Evolutionary conservation across 2,113 vertebrate species (phyloP), one percentile per base, ranked within the genome.

Genomic region (Noturus placidus): DNA sequence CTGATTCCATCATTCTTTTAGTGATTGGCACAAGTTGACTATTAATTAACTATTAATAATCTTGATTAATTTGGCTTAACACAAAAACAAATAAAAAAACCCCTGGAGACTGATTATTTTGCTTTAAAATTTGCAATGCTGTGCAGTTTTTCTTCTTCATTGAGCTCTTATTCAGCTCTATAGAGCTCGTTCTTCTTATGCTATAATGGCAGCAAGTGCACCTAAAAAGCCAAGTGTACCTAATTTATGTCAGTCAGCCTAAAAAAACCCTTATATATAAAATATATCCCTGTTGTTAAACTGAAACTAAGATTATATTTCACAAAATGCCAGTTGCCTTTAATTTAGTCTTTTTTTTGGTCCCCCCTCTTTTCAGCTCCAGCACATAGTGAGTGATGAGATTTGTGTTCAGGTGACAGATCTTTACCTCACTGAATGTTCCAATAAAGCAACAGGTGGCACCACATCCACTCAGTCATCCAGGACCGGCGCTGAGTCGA

Each of bases 321-420:
- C 8, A 9, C 27, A 56, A 22, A 59, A n/a, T 78, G 25, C 6
- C 5, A 78, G 14, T 69, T 46, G 35, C 50, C 76, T 13, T 20
- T 20, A 54, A 57, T 83, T 76, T 88, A 5, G 38, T 42, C n/a
- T 30, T 79, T 77, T 61, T 15, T 77, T 61, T 15, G 17, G 59
- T 57, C 56, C 35, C 7, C 8, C 52, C 27, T 54, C 35, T 67
- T 46, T 72, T 86, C 94, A 99, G 98, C 97, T 99, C 76, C 98
- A 99, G 94, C 98, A 99, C 93, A 97, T 99, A 0, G 98, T 99
- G 89, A 98, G 97, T 0, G 98, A 99, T 3, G 98, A 99, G 86
- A 96, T 98, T 84, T 99, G 97, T 0, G 94, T 97, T 57, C 98
- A 98, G 89, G 97, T 99, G 27, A 99, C 96, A 0, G 97, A 99